Conservation (phyloP, 2,113 vertebrate species). For the Microtus montanus region DNA sequence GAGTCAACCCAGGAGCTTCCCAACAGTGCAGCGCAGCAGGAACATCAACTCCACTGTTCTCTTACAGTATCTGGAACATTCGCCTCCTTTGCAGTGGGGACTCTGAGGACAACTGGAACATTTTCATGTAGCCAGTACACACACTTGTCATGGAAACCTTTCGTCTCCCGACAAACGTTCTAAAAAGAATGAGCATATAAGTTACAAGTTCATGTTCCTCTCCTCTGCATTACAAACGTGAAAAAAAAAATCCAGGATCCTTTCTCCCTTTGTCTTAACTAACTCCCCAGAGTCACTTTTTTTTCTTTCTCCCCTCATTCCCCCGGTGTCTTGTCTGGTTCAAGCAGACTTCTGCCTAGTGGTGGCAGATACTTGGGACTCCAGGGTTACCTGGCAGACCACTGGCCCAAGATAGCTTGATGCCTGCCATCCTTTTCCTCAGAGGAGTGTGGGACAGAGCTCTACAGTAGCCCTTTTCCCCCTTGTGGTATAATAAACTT, state of each 20-base stretch:
- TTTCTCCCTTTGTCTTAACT: neutral
- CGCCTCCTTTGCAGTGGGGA: constrained; percentile 21
- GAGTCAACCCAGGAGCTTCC: constrained; percentile 24
- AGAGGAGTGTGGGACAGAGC: neutral
- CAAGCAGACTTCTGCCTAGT: neutral
- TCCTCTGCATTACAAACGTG: constrained; percentile 17
- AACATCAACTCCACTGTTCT: neutral
- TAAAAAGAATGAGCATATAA: neutral
- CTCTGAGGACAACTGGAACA: constrained; percentile 43
- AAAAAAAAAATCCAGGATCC: constrained; percentile 31
- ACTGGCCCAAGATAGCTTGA: neutral
- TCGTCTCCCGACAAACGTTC: constrained; percentile 21
- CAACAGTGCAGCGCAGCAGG: constrained; percentile 4
- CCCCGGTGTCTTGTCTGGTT: neutral
- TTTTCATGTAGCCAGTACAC: neutral
- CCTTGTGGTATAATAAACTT: neutral
- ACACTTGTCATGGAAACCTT: neutral
- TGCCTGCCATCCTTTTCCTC: neutral
- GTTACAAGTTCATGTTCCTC: constrained; percentile 30
- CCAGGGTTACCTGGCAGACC: neutral
- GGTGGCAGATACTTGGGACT: accelerated
- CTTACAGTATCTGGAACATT: constrained; percentile 35
- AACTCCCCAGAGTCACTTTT: neutral
- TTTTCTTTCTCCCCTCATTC: neutral
- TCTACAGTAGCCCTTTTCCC: neutral